Evolutionary conservation across 2,113 vertebrate genomes (phyloP).

Genomic region (Polyodon spathula): DNA sequence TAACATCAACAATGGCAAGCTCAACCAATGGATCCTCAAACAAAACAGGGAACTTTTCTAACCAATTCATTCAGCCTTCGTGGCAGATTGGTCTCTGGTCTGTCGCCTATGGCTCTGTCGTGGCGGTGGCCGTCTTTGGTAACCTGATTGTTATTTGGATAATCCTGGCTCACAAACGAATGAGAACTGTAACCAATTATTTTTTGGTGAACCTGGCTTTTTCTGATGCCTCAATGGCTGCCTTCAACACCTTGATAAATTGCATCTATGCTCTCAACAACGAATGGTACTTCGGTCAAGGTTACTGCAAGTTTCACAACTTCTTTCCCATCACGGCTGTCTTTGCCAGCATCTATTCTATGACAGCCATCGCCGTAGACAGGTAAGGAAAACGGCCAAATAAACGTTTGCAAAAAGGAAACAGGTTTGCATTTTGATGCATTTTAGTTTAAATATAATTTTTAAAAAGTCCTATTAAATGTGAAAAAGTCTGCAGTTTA

Average conservation of each 20-base stretch:
- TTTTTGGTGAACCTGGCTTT: constrained; percentile 90
- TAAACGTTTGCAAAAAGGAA: too few species aligned
- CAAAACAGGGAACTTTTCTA: constrained; percentile 59
- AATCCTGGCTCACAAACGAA: constrained; percentile 89
- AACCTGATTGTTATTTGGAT: constrained; percentile 95
- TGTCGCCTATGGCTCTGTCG: constrained; percentile 75
- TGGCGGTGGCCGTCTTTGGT: constrained; percentile 85
- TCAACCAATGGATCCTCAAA: constrained; percentile 47
- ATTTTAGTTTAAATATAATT: too few species aligned
- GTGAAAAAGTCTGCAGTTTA: too few species aligned
- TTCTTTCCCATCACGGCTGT: constrained; percentile 94
- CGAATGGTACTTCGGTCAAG: constrained; percentile 92
- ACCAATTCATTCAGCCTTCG: constrained; percentile 82
- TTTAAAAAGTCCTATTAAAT: too few species aligned
- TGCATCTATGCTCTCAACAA: constrained; percentile 85
- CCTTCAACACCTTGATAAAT: constrained; percentile 89
- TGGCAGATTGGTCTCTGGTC: constrained; percentile 93
- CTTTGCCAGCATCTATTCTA: constrained; percentile 97
- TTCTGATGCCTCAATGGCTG: constrained; percentile 90
- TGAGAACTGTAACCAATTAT: constrained; percentile 94
- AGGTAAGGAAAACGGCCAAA: constrained; percentile 56
- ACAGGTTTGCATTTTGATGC: too few species aligned
- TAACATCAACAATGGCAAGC: constrained; percentile 40
- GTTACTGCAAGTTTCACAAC: constrained; percentile 96
- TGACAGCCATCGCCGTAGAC: constrained; percentile 94